These are phyloP conservation scores for Sinopyrophorus schimmeli DNA, from an alignment of 2,888 invertebrate genomes.

Conservation along the genomic window DNA sequence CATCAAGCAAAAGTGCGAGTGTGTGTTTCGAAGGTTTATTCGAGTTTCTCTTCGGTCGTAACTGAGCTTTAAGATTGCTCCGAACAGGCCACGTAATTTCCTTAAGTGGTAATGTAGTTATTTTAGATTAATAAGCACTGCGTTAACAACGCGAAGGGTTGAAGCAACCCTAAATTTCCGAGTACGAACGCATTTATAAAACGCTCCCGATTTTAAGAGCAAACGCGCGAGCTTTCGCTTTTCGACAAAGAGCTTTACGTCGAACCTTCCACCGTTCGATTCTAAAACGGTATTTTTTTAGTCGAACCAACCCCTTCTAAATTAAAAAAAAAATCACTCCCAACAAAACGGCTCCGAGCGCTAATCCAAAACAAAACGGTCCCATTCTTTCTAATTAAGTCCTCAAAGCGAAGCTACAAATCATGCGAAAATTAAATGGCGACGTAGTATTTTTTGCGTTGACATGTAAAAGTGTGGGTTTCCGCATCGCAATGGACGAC, in stretches of 20 bases:
- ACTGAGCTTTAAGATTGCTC: slow-evolving; percentile 17
- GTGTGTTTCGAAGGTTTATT: slow-evolving; percentile 15
- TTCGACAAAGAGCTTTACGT: too few species aligned
- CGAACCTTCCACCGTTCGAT: too few species aligned
- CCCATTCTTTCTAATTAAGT: slow-evolving; percentile 32
- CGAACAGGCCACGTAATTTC: slow-evolving; percentile 32
- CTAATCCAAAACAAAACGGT: slow-evolving; percentile 22
- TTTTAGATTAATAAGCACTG: slow-evolving; percentile 31
- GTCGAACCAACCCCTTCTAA: too few species aligned
- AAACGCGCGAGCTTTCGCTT: too few species aligned
- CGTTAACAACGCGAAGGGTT: slow-evolving; percentile 14
- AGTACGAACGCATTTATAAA: background rate
- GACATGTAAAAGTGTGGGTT: slow-evolving; percentile 28
- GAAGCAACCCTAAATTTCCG: background rate
- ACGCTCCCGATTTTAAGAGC: background rate
- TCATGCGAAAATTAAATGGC: slow-evolving; percentile 32
- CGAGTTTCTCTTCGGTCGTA: slow-evolving; percentile 10
- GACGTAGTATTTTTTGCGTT: slow-evolving; percentile 26
- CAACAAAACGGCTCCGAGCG: too few species aligned
- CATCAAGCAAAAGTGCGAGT: slow-evolving; percentile 31
- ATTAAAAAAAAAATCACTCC: too few species aligned
- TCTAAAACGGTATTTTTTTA: too few species aligned
- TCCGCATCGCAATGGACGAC: slow-evolving; percentile 23
- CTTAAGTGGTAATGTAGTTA: slow-evolving; percentile 35
- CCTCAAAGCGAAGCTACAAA: slow-evolving; percentile 32